Evolutionary conservation across 2,888 invertebrate genomes (phyloP).

Genomic region (Theodoxus fluviatilis): DNA sequence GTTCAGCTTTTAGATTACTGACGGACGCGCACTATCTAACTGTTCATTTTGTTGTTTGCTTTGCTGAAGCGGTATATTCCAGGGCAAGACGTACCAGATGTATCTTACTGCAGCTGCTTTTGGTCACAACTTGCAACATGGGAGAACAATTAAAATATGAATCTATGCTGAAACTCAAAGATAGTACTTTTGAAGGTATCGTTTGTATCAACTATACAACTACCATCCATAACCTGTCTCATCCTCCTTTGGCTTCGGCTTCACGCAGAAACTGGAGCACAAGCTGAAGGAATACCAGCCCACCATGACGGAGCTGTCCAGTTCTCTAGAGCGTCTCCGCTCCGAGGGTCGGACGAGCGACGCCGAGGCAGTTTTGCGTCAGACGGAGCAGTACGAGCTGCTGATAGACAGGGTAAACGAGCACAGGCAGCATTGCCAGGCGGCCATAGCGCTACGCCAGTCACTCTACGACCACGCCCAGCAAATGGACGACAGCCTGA

Average conservation of each 20-base stretch:
- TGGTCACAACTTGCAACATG: too few relatives aligned
- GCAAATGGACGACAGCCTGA: slow-evolving; percentile 86
- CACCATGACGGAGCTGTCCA: slow-evolving; percentile 45
- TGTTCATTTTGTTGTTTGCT: too few relatives aligned
- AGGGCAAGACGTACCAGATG: too few relatives aligned
- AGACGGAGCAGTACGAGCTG: slow-evolving; percentile 84
- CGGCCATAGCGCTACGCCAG: slow-evolving; percentile 81
- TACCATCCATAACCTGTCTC: too few relatives aligned
- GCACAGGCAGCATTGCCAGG: slow-evolving; percentile 72
- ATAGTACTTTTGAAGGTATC: too few relatives aligned
- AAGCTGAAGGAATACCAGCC: slow-evolving; percentile 52
- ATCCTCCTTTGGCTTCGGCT: slow-evolving; percentile 21
- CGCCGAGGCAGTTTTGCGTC: slow-evolving; percentile 79
- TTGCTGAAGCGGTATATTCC: too few relatives aligned
- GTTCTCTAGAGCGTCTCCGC: slow-evolving; percentile 72
- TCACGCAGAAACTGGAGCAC: slow-evolving; percentile 54
- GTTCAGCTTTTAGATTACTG: too few relatives aligned
- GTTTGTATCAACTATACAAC: too few relatives aligned
- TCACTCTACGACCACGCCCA: slow-evolving; percentile 93
- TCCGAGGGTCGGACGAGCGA: slow-evolving; percentile 70
- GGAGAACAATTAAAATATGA: too few relatives aligned
- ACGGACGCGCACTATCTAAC: too few relatives aligned
- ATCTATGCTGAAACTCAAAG: too few relatives aligned
- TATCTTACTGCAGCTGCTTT: too few relatives aligned
- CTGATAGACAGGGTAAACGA: slow-evolving; percentile 84